Conservation (phyloP, 2,797 vertebrate species). For the Crenuchus spilurus region DNA sequence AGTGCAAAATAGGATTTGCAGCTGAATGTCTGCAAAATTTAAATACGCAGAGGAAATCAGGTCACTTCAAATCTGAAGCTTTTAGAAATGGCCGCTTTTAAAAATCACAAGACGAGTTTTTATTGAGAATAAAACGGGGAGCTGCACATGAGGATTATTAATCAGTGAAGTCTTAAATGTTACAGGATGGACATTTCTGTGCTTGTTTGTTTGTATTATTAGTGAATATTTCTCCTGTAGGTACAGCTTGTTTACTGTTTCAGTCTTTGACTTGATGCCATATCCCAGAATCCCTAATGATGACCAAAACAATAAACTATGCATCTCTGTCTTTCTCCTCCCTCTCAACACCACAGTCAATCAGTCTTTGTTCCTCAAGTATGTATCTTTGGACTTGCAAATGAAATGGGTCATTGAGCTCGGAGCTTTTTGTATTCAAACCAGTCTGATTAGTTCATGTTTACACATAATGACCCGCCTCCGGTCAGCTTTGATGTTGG, state of each 20-base stretch:
- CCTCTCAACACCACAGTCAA: slow-evolving; percentile 12
- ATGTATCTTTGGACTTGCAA: slow-evolving; percentile 38
- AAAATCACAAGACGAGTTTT: not conserved
- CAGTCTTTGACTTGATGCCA: slow-evolving; percentile 5
- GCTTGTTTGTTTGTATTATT: too few relatives aligned
- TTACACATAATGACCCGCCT: slow-evolving; percentile 40
- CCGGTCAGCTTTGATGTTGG: slow-evolving; percentile 19
- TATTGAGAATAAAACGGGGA: too few relatives aligned
- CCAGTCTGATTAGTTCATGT: slow-evolving; percentile 42
- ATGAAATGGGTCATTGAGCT: slow-evolving; percentile 47
- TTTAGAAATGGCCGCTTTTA: not conserved
- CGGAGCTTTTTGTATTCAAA: slow-evolving; percentile 30
- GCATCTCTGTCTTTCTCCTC: not conserved
- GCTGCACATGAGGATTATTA: too few relatives aligned
- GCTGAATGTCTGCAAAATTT: slow-evolving; percentile 61
- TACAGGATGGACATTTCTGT: too few relatives aligned
- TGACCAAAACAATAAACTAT: too few relatives aligned
- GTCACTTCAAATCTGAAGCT: slow-evolving; percentile 38
- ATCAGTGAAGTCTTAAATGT: too few relatives aligned
- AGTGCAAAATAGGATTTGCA: slow-evolving; percentile 81
- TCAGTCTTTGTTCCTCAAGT: slow-evolving; percentile 42
- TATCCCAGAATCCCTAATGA: slow-evolving; percentile 26
- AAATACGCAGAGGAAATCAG: slow-evolving; percentile 63
- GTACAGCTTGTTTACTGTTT: slow-evolving; percentile 1
- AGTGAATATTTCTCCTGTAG: too few relatives aligned